These are phyloP conservation scores for Acronicta psi DNA, from an alignment of 2,888 invertebrate species.

Conservation along the genomic window DNA sequence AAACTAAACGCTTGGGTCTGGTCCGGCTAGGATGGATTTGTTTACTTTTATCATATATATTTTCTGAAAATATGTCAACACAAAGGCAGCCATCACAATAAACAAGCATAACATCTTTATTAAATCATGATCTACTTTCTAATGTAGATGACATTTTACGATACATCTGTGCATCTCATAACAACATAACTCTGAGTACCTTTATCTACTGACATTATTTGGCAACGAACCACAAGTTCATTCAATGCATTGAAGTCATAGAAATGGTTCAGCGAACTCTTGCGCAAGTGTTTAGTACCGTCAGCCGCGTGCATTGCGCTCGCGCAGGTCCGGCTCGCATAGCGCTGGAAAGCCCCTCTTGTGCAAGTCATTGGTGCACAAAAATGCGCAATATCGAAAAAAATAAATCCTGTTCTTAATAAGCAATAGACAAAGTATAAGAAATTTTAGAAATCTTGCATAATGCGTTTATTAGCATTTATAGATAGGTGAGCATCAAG, in stretches of 20 bases:
- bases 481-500: too few species aligned
- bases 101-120: not conserved
- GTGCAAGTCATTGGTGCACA: conserved; percentile 70
- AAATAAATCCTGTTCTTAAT: conserved; percentile 46
- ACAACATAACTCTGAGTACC: not conserved
- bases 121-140: conserved; percentile 26
- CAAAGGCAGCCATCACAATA: not conserved
- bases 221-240: conserved; percentile 53
- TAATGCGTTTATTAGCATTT: too few species aligned
- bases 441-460: too few species aligned
- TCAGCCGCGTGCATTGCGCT: conserved; percentile 59
- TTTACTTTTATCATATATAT: too few species aligned
- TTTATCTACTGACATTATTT: conserved; percentile 35
- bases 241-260: conserved; percentile 53
- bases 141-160: conserved; percentile 38
- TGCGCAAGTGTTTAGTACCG: conserved; percentile 70
- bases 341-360: conserved; percentile 80
- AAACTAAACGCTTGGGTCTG: too few species aligned
- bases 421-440: conserved; percentile 10
- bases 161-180: conserved; percentile 8
- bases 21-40: too few species aligned
- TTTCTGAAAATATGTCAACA: too few species aligned
- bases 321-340: conserved; percentile 73
- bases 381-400: conserved; percentile 38
- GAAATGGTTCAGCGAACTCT: conserved; percentile 83